Percentiles rank a stretch among this genome's conserved stretches.
Evolutionary conservation across 2,888 invertebrate genomes (phyloP).

Genomic region (Phortica okadai): DNA sequence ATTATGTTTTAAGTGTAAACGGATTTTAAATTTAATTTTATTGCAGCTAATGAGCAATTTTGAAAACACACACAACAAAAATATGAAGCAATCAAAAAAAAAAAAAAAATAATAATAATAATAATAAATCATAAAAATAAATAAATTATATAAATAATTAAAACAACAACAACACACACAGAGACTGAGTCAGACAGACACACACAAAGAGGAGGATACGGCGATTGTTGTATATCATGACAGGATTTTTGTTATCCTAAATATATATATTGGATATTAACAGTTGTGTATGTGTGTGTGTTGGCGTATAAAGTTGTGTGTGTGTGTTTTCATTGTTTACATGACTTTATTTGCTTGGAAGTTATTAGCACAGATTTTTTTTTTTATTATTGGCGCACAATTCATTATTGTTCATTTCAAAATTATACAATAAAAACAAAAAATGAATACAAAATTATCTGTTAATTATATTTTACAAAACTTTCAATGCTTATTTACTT

Average conservation of each 20-base stretch:
- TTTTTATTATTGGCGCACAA: conserved; percentile 41
- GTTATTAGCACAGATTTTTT: conserved; percentile 63
- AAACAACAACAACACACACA: conserved; percentile 29
- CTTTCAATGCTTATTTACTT: conserved; percentile 37
- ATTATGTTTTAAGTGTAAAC: conserved; percentile 78
- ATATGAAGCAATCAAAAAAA: too few relatives aligned
- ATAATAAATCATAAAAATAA: background rate
- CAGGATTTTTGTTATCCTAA: too few relatives aligned
- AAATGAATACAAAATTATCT: background rate
- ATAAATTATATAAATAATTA: background rate
- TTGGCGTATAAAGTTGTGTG: conserved; percentile 25
- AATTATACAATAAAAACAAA: conserved; percentile 36
- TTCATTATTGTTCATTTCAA: background rate
- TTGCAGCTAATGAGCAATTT: conserved; percentile 66
- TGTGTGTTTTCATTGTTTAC: conserved; percentile 43
- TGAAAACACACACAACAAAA: conserved; percentile 29
- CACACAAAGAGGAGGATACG: conserved; percentile 24
- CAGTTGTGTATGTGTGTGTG: conserved; percentile 25
- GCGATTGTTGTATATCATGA: too few relatives aligned
- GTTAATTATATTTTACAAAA: background rate
- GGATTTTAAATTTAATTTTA: conserved; percentile 67
- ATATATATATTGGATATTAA: too few relatives aligned
- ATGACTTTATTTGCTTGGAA: conserved; percentile 58
- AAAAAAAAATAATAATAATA: background rate
- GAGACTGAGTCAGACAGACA: conserved; percentile 44